Evolutionary conservation across 2,797 vertebrate species (phyloP).

Genomic region (Silurus lanzhouensis): DNA sequence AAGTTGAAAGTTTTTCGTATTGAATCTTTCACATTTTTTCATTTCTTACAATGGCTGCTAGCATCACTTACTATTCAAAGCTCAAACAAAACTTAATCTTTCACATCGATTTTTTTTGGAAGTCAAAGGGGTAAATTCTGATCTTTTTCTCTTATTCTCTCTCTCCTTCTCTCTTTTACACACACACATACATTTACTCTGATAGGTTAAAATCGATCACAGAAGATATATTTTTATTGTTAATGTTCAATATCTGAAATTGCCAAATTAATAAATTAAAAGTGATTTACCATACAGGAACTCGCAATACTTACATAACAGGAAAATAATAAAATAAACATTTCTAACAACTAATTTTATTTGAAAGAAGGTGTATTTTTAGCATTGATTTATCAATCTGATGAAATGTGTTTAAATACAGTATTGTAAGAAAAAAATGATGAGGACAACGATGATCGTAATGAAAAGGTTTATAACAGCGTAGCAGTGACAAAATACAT

Average conservation of each 20-base stretch:
- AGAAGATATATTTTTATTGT: not conserved
- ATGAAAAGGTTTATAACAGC: no score
- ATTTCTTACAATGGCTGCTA: not conserved
- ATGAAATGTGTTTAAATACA: not conserved
- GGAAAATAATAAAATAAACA: not conserved
- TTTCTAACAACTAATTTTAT: not conserved
- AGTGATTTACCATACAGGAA: not conserved
- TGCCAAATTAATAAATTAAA: not conserved
- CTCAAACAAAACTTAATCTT: conserved; percentile 2
- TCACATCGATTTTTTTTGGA: conserved; percentile 1
- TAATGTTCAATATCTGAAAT: not conserved
- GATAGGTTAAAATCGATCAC: not conserved
- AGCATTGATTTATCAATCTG: not conserved
- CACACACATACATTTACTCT: no score
- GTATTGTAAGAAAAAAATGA: not conserved
- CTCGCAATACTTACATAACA: not conserved
- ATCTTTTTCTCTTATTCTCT: not conserved
- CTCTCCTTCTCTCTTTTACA: not conserved
- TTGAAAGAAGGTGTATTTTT: not conserved
- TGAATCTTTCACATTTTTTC: not conserved
- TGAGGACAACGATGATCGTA: no score
- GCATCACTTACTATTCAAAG: conserved; percentile 5
- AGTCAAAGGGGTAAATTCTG: not conserved
- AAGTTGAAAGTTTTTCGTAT: not conserved
- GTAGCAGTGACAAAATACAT: no score